Evolutionary conservation across 1,140 invertebrate species (phyloP).

Genomic region (Heliconius hermathena): DNA sequence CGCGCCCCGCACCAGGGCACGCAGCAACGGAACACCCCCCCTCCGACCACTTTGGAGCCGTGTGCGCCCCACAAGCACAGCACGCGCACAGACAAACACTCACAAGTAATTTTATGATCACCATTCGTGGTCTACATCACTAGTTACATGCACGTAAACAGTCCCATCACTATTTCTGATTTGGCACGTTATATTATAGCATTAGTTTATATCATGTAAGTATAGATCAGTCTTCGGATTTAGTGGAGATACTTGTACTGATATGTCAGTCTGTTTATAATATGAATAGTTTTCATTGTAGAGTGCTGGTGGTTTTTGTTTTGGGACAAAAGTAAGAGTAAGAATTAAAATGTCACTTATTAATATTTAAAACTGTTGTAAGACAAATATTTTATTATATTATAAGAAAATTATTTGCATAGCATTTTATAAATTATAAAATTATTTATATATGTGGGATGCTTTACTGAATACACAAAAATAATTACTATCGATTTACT

Average conservation of each 20-base stretch:
- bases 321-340: neutral
- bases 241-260: constrained; percentile 58
- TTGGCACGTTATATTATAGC: constrained; percentile 54
- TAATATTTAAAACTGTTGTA: neutral
- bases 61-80: constrained; percentile 57
- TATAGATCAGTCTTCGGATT: constrained; percentile 64
- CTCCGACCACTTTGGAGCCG: constrained; percentile 81
- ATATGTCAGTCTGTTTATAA: constrained; percentile 62
- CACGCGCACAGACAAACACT: constrained; percentile 46
- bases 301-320: neutral
- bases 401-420: too few species aligned
- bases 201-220: constrained; percentile 45
- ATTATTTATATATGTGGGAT: neutral
- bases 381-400: neutral
- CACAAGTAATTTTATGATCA: constrained; percentile 41
- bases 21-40: constrained; percentile 86
- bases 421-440: neutral
- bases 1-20: constrained; percentile 85
- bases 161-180: constrained; percentile 32
- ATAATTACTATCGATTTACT: neutral
- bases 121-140: constrained; percentile 45
- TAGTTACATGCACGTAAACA: constrained; percentile 20
- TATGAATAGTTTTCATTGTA: neutral
- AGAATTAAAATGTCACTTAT: neutral
- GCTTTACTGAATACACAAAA: neutral